Conservation (phyloP, 2,797 vertebrate species). For the Loris lydekkerianus region DNA sequence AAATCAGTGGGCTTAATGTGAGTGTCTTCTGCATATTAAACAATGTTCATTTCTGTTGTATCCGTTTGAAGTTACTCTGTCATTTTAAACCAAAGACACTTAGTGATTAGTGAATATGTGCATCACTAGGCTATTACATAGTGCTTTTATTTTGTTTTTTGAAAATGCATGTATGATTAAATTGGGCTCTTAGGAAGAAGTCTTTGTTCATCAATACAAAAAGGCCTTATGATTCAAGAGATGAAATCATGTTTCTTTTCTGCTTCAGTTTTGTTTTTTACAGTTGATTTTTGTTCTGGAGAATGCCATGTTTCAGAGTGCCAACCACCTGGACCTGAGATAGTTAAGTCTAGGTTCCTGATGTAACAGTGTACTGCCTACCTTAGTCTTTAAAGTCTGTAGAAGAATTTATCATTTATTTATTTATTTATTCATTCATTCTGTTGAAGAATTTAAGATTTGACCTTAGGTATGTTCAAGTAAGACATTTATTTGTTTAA, state of each 20-base stretch:
- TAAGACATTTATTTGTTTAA: not conserved
- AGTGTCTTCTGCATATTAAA: constrained; percentile 32
- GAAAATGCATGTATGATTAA: constrained; percentile 6
- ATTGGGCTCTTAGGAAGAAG: constrained; percentile 19
- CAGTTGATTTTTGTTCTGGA: constrained; percentile 18
- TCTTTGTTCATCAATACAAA: constrained; percentile 37
- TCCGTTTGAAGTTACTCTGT: not conserved
- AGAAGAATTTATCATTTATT: not conserved
- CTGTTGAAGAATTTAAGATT: constrained; percentile 24
- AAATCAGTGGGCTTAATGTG: constrained; percentile 21
- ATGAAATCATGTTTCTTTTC: constrained; percentile 45
- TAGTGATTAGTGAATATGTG: not conserved
- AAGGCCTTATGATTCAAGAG: not conserved
- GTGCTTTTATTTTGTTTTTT: constrained; percentile 43
- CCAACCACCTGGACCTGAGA: constrained; percentile 21
- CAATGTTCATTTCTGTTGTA: not conserved
- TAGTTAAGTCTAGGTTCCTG: constrained; percentile 51
- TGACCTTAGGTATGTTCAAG: constrained; percentile 37
- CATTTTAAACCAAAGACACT: constrained; percentile 42
- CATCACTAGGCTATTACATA: not conserved
- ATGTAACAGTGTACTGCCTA: not conserved
- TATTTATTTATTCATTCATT: no score
- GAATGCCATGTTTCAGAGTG: constrained; percentile 34
- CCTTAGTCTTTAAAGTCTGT: constrained; percentile 37
- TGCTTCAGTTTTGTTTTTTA: constrained; percentile 32